Evolutionary conservation across 1,140 invertebrate species (phyloP), one percentile per base, ranked within the genome.

Genomic region (Drusus annulatus): DNA sequence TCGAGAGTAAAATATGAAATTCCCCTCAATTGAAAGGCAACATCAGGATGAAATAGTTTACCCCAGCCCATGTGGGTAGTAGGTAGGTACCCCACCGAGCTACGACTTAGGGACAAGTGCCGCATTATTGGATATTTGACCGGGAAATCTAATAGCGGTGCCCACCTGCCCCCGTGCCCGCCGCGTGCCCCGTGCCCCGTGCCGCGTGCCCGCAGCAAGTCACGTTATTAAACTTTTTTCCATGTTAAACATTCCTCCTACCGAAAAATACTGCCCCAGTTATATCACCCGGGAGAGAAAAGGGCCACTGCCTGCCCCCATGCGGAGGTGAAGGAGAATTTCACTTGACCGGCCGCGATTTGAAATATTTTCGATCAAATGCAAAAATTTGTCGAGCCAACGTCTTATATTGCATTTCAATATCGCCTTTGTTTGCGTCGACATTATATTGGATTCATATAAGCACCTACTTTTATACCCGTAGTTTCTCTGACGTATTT

Each of bases 91-190:
- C 36, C 75, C 75, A 63, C 31, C 25, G 28, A 73, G 4, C 60
- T 16, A 17, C 13, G 7, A 23, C 23, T 25, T 23, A 60, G 68
- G 76, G 78, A 80, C 83, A 80, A 83, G 78, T 79, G 80, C 75
- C 78, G 83, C 83, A 80, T 84, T 84, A 84, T 84, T 84, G 83
- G 83, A 84, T 84, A 84, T 84, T 81, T 84, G 83, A 80, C 83
- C 83, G 83, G 77, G 80, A 84, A 84, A 84, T 81, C 80, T 84
- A 84, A 84, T 84, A 84, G 83, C 83, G 77, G 31, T 78, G 81
- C 75, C 73, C 76, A 78, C 83, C 80, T 78, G 76, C 80, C 52
- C 19, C 17, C 51, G 23, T 19, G 0, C 50, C 50, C 63, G 0
- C 50, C 50, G 45, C 7, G 16, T 17, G 19, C 63, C 62, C 21